Evolutionary conservation across 2,113 vertebrate species (phyloP), one percentile per base, ranked within the genome.

Genomic region (Alligator sinensis): DNA sequence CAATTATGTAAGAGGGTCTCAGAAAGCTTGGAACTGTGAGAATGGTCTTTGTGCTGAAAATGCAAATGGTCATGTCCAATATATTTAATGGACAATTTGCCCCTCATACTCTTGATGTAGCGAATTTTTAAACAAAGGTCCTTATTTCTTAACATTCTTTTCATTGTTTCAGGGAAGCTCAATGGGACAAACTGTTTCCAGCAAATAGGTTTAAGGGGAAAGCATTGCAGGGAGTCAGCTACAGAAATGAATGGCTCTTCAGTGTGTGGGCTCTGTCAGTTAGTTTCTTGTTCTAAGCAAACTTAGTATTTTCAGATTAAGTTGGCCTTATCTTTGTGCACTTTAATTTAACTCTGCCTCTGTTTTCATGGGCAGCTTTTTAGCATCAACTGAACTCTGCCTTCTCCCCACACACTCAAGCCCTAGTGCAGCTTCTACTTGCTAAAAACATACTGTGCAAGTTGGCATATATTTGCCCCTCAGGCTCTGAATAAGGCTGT

Each of bases 31-130:
- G 66, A 61, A 86, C 30, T 79, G 76, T 91, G 85, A 95, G 54
- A 70, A 15, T 38, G 60, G 57, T 74, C 80, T 96, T 96, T 94
- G 87, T 97, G 84, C 78, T 90, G 58, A 82, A 96, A 94, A 96
- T 89, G 58, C 70, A 95, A 94, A 82, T 96, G 12, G 2, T 55
- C 91, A 87, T 82, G 12, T 30, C 80, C 70, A 27, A 78, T 58
- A 22, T 5, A 18, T 92, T 94, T 94, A 94, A 60, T 75, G 58
- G 85, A 58, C 8, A 3, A 11, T 38, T 60, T 87, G 34, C 24
- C 63, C 28, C 82, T 84, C 11, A 6, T 74, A 5, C 77, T 59
- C 80, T 80, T 5, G 2, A 61, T 70, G 55, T 55, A 93, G 89
- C 19, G 58, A 84, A 68, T 38, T 86, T 84, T 83, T 94, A 76